Percentiles rank a stretch among this genome's conserved stretches.
phyloP scores from a whole-genome alignment of 2,797 vertebrate genomes.

The Hirundo rustica region DNA sequence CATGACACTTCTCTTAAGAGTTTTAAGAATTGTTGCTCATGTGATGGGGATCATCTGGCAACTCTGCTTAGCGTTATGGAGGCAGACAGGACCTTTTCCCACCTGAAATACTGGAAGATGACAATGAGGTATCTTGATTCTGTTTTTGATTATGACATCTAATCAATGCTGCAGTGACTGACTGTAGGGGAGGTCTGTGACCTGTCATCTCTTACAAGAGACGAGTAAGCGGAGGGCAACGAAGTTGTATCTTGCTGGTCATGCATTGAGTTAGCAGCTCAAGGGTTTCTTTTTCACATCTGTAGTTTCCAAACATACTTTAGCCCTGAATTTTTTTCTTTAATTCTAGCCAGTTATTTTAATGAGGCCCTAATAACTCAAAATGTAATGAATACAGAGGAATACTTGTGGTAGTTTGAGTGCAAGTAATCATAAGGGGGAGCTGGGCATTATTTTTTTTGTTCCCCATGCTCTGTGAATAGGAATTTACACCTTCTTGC shows the following conservation, averaged over 20 bases:
- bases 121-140: background rate
- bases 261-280: background rate
- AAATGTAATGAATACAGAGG: fast-evolving
- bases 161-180: background rate
- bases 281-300: background rate
- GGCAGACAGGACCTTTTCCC: background rate
- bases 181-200: background rate
- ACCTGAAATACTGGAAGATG: background rate
- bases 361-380: background rate
- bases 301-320: background rate
- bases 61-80: background rate
- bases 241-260: background rate
- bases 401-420: background rate
- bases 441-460: background rate
- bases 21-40: background rate
- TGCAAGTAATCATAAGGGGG: background rate
- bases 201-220: fast-evolving
- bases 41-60: background rate
- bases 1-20: background rate
- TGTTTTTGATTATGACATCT: background rate
- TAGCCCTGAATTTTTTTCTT: background rate
- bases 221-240: background rate
- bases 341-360: background rate
- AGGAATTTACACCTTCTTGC: background rate
- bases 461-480: background rate